Conservation (phyloP, 2,113 vertebrate species). For the Lates calcarifer region DNA sequence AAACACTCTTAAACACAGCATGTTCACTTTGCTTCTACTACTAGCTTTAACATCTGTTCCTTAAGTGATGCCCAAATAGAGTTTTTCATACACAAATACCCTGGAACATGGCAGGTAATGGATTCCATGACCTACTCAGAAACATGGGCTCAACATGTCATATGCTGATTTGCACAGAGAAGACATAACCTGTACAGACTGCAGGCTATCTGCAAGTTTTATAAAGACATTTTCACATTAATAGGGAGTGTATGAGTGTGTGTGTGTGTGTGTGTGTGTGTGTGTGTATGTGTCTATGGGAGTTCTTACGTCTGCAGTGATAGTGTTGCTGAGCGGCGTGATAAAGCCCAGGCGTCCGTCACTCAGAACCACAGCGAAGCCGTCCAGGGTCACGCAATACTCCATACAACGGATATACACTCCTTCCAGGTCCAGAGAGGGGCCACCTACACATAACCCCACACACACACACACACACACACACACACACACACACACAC, state of each 20-base stretch:
- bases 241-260: neutral
- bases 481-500: neutral
- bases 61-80: neutral
- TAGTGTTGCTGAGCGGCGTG: slow-evolving; percentile 91
- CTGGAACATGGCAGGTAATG: neutral
- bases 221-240: neutral
- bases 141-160: neutral
- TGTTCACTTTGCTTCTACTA: neutral
- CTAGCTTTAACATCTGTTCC: neutral
- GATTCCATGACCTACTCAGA: neutral
- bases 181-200: too few relatives aligned
- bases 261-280: neutral
- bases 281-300: neutral
- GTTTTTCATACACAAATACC: neutral
- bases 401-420: slow-evolving; percentile 93
- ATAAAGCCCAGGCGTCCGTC: slow-evolving; percentile 97
- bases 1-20: neutral
- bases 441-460: slow-evolving; percentile 84
- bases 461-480: neutral
- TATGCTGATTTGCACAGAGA: neutral
- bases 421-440: slow-evolving; percentile 92
- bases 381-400: slow-evolving; percentile 94
- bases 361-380: slow-evolving; percentile 96
- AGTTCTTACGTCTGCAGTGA: slow-evolving; percentile 90
- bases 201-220: neutral